Conservation (phyloP, 2,888 invertebrate genomes). For the Microctonus aethiopoides region DNA sequence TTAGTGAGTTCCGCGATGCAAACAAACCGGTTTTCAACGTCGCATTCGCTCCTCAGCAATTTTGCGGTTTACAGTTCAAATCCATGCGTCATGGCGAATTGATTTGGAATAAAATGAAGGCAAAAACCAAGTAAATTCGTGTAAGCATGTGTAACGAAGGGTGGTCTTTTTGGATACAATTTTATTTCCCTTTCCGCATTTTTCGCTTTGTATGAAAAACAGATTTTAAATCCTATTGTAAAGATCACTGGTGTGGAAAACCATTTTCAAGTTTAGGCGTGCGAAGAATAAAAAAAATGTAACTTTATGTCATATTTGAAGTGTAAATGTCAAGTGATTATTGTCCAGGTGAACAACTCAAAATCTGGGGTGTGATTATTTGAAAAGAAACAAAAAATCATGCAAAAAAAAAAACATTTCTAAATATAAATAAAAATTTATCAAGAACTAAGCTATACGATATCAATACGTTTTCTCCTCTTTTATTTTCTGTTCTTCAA, state of each 20-base stretch:
- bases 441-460: neutral
- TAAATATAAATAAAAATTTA: neutral
- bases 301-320: constrained; percentile 29
- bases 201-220: neutral
- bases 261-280: neutral
- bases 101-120: constrained; percentile 20
- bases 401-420: neutral
- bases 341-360: neutral
- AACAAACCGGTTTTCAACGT: constrained; percentile 32
- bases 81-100: constrained; percentile 27
- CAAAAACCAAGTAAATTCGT: constrained; percentile 22
- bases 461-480: neutral
- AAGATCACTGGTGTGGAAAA: neutral
- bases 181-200: neutral
- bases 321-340: constrained; percentile 29
- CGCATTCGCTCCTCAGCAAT: constrained; percentile 28
- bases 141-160: neutral
- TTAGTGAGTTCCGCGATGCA: constrained; percentile 29
- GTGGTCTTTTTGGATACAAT: neutral
- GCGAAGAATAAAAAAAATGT: neutral
- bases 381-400: neutral
- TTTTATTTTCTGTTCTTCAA: neutral
- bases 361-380: no score
- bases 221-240: neutral
- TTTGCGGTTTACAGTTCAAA: constrained; percentile 36